Percentiles rank a stretch among this genome's conserved stretches.
phyloP scores from a whole-genome alignment of 2,797 vertebrate species.

The Muscicapa comitata region DNA sequence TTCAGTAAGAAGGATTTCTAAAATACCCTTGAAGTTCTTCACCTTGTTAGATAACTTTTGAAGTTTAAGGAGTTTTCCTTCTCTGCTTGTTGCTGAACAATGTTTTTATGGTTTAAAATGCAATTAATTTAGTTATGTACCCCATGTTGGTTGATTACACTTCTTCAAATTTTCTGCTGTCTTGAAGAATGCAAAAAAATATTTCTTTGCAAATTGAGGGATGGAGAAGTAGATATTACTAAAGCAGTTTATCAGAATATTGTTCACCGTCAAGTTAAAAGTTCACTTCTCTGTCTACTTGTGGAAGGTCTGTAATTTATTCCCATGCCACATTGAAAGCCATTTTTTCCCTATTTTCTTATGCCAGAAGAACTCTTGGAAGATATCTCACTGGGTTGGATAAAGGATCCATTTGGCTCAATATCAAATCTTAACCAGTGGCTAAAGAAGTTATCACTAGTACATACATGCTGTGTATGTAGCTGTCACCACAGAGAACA shows the following conservation, averaged over 20 bases:
- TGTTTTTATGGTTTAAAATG: neutral
- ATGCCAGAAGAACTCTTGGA: neutral
- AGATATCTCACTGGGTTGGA: neutral
- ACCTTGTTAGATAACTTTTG: neutral
- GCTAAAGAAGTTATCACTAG: neutral
- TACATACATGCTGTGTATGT: neutral
- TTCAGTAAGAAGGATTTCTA: neutral
- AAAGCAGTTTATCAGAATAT: neutral
- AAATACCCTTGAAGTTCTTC: neutral
- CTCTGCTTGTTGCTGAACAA: neutral
- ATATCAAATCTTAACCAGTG: neutral
- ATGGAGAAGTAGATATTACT: neutral
- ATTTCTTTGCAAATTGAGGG: neutral
- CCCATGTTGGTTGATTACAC: neutral
- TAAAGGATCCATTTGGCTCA: neutral
- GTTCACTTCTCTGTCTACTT: neutral
- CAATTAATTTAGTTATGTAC: neutral
- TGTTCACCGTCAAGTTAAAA: neutral
- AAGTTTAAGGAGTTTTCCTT: neutral
- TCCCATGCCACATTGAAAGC: accelerated
- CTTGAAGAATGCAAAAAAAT: neutral
- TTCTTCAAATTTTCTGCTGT: neutral
- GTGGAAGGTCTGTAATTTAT: neutral
- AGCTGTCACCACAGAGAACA: neutral
- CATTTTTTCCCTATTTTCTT: neutral